Conservation (phyloP, 2,113 vertebrate genomes). For the Lagenorhynchus albirostris region DNA sequence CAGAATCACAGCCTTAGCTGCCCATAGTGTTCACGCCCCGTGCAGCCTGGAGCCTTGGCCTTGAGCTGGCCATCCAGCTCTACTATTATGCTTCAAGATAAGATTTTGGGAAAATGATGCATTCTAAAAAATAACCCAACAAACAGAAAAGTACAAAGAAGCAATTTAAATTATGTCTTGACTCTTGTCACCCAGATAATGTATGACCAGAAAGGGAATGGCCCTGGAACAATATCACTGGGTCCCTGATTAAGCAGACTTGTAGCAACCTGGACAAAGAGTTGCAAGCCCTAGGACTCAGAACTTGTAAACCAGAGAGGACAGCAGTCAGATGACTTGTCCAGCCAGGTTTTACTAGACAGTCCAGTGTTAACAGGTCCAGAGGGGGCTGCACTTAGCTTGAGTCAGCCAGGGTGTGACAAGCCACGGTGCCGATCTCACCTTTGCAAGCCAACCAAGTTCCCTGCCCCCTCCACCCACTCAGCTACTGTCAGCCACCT, state of each 20-base stretch:
- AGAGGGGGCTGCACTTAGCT: not conserved
- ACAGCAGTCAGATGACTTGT: not conserved
- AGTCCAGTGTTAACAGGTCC: not conserved
- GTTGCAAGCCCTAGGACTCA: not conserved
- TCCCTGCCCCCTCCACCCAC: conserved; percentile 21
- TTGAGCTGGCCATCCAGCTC: not conserved
- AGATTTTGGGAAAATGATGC: not conserved
- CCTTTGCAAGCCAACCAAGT: conserved; percentile 36
- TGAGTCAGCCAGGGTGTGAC: conserved; percentile 60
- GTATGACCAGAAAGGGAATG: not conserved
- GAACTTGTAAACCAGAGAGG: not conserved
- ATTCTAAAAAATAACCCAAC: not conserved
- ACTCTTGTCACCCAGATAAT: not conserved
- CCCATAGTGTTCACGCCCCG: not conserved
- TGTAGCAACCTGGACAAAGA: conserved; percentile 1
- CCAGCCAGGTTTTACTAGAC: conserved; percentile 23
- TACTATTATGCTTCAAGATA: not conserved
- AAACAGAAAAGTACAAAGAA: conserved; percentile 6
- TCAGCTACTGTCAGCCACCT: conserved; percentile 50
- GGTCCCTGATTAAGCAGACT: not conserved
- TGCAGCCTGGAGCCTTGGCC: not conserved
- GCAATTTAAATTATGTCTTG: not conserved
- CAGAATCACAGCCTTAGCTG: not conserved
- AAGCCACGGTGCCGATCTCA: conserved; percentile 25
- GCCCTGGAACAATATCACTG: not conserved